Base-by-base conservation (phyloP, 2,797 vertebrate genomes). In the Siniperca undulata region DNA sequence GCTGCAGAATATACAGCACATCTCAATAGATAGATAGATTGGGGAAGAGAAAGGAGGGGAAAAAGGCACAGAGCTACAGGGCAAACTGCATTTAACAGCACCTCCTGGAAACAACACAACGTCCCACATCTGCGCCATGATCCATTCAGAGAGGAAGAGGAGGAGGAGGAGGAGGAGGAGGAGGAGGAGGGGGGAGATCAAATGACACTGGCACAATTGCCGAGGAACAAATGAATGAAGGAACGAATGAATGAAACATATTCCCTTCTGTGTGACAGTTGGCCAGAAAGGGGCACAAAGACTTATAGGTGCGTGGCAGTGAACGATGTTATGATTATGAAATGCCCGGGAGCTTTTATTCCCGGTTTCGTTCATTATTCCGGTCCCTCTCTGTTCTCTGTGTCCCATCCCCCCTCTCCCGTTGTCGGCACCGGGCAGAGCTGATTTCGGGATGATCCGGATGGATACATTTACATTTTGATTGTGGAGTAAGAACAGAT, bases 41-140 rank as follows among this genome's bases (percentile, higher is more conserved):
- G 71, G 16, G 52, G 81, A 67, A 48, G 38, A 30, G 53, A 58
- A 60, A 36, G 17, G 16, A 44, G 12, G 2, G 10, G 0, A 7
- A 20, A 19, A 65, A 24, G 34, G 30, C 60, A 68, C 55, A 82
- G 78, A 52, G 76, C 91, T 79, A 81, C 78, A 36, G 76, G 86
- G 85, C 83, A 79, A 78, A 81, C 3, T 83, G 79, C 53, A 89
- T 86, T 88, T 83, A 91, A 90, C 88, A 85, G 92, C 86, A 75
- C 82, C 91, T 90, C 88, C 91, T 90, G 84, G 68, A 91, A 83
- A 80, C 86, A 83, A 72, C 79, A 74, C 82, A 85, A 16, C 78
- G 89, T 89, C 86, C 82, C 85, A 85, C 78, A 91, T 91, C 88
- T 87, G 88, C 86, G 82, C 88, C 86, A 90, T 71, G 78, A 83